Percentiles rank a stretch among this genome's conserved stretches.
phyloP scores from a whole-genome alignment of 2,888 invertebrate species.

The Drosophila merina region DNA sequence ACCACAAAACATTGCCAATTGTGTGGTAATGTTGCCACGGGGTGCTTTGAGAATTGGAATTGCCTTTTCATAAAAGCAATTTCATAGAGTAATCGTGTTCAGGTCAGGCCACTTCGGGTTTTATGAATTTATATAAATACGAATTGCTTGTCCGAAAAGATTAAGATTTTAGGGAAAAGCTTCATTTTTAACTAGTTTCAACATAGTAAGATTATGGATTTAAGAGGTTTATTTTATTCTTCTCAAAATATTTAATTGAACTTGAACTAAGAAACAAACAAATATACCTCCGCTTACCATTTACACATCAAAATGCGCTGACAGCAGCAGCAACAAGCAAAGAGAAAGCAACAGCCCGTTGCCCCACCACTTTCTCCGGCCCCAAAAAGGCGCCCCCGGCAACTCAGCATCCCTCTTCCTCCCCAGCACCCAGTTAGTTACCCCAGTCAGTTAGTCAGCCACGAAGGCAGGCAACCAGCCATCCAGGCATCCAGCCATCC shows the following conservation, averaged over 20 bases:
- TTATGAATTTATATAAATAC: background rate
- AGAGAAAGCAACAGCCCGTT: constrained; percentile 34
- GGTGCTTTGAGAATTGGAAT: constrained; percentile 32
- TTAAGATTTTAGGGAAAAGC: background rate
- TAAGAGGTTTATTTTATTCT: too few relatives aligned
- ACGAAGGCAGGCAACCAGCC: background rate
- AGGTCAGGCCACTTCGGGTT: constrained; percentile 8
- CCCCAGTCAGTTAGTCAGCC: constrained; percentile 27
- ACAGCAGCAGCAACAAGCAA: constrained; percentile 23
- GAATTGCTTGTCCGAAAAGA: background rate
- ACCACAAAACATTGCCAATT: constrained; percentile 37
- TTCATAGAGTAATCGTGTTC: constrained; percentile 17
- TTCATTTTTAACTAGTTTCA: too few relatives aligned
- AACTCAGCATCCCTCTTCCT: constrained; percentile 15
- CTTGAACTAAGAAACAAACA: background rate
- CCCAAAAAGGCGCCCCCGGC: constrained; percentile 18
- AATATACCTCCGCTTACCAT: constrained; percentile 30
- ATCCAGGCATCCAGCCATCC: background rate
- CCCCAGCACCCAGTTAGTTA: constrained; percentile 7
- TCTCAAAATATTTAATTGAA: background rate
- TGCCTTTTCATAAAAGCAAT: constrained; percentile 35
- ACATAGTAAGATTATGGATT: too few relatives aligned
- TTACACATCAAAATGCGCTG: constrained; percentile 29
- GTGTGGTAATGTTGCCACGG: constrained; percentile 32
- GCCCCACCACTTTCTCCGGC: constrained; percentile 1